A percentile compares a stretch with the other conserved stretches of the same genome.
These are phyloP conservation scores for Campoplex nolae DNA, from an alignment of 2,888 invertebrate species.

Conservation along the genomic window DNA sequence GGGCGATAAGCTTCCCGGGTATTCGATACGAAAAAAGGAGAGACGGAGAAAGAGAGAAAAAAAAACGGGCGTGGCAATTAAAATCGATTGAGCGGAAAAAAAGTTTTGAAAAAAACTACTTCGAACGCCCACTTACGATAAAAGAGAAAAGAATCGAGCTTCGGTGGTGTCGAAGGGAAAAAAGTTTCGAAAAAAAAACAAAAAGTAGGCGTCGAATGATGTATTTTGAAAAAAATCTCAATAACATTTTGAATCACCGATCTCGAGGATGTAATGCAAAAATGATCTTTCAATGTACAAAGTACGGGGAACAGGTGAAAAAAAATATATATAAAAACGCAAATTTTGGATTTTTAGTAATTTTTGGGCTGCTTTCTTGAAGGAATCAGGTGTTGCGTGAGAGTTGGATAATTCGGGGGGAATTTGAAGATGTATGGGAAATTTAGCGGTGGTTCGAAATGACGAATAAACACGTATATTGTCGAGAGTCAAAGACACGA, in stretches of 20 bases:
- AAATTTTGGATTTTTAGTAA: not conserved
- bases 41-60: conserved; percentile 25
- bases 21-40: conserved; percentile 71
- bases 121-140: not conserved
- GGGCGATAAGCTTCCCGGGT: conserved; percentile 73
- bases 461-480: conserved; percentile 58
- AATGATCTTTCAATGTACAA: not conserved
- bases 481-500: conserved; percentile 48
- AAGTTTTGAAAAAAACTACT: not conserved
- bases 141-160: not conserved
- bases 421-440: conserved; percentile 28
- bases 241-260: not conserved
- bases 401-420: not conserved
- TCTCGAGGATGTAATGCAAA: too few species aligned
- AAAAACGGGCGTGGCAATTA: conserved; percentile 73
- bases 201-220: too few species aligned
- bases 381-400: not conserved
- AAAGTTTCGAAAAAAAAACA: not conserved
- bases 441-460: conserved; percentile 49
- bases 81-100: conserved; percentile 37
- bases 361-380: not conserved
- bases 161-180: not conserved
- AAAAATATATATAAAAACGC: not conserved
- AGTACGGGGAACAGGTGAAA: not conserved
- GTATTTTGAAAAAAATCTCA: not conserved